Percentiles rank a stretch among this genome's conserved stretches.
These are phyloP conservation scores for Antennarius maculatus DNA, from an alignment of 2,797 vertebrate genomes.

Conservation along the genomic window DNA sequence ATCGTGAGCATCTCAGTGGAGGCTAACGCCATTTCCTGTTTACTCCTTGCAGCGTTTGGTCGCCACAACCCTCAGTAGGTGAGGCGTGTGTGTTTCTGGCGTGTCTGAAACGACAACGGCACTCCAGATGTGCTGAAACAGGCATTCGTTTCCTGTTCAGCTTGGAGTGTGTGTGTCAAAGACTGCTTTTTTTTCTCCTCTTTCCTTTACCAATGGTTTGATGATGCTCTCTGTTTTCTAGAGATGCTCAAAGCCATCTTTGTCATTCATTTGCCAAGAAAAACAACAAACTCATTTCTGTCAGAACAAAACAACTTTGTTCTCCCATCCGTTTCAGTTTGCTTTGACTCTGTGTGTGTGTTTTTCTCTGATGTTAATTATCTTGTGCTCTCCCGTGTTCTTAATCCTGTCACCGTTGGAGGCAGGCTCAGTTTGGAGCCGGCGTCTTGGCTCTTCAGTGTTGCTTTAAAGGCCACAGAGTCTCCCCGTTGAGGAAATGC, in stretches of 20 bases:
- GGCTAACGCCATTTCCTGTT: conserved; percentile 73
- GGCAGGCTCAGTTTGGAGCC: conserved; percentile 38
- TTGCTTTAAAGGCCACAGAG: conserved; percentile 63
- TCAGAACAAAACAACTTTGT: conserved; percentile 28
- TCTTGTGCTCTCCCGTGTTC: conserved; percentile 44
- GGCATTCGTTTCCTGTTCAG: conserved; percentile 54
- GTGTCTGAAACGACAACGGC: conserved; percentile 52
- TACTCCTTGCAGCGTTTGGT: conserved; percentile 72
- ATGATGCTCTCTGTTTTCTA: conserved; percentile 49
- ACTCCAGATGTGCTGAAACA: conserved; percentile 51
- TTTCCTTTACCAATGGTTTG: conserved; percentile 63
- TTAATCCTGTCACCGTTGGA: conserved; percentile 34
- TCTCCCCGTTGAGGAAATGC: conserved; percentile 70
- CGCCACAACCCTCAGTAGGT: conserved; percentile 71
- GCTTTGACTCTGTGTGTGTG: conserved; percentile 19
- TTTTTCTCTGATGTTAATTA: conserved; percentile 34
- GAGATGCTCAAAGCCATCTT: conserved; percentile 39
- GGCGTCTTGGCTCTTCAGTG: conserved; percentile 31
- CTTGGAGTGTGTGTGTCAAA: conserved; percentile 49
- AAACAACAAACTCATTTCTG: conserved; percentile 18
- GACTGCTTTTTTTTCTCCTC: conserved; percentile 46
- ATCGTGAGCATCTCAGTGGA: conserved; percentile 8
- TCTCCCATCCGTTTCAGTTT: not conserved
- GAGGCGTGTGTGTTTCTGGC: conserved; percentile 59
- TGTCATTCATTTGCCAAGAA: conserved; percentile 41